phyloP scores from a whole-genome alignment of 2,113 vertebrate species.

The Boleophthalmus pectinirostris region DNA sequence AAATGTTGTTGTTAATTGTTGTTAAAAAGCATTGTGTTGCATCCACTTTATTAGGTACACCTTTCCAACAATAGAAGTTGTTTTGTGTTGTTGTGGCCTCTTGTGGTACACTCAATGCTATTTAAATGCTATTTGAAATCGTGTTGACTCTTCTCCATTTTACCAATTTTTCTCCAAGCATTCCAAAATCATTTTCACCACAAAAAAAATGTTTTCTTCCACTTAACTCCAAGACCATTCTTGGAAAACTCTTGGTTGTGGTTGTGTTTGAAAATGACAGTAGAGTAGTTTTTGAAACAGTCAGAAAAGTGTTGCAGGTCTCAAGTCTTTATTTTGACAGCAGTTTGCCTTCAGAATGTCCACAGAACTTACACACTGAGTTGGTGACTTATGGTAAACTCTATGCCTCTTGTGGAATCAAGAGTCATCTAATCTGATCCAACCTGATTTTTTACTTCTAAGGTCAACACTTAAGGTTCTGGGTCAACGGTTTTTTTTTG shows the following conservation, averaged over 20 bases:
- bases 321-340: not conserved
- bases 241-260: not conserved
- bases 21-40: too few species aligned
- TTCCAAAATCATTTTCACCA: not conserved
- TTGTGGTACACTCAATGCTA: not conserved
- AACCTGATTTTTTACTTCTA: too few species aligned
- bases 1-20: too few species aligned
- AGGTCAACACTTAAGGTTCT: too few species aligned
- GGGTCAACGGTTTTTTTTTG: too few species aligned
- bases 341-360: not conserved
- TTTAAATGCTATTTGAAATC: not conserved
- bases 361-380: not conserved
- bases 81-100: not conserved
- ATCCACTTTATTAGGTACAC: not conserved
- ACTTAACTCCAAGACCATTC: not conserved
- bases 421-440: too few species aligned
- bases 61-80: not conserved
- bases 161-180: not conserved
- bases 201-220: not conserved
- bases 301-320: not conserved
- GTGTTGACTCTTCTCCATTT: not conserved
- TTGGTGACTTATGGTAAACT: not conserved
- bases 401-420: too few species aligned
- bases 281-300: not conserved
- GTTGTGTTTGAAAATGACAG: not conserved